Base-by-base conservation (phyloP, 1,140 invertebrate species). In the Drosophila teissieri region DNA sequence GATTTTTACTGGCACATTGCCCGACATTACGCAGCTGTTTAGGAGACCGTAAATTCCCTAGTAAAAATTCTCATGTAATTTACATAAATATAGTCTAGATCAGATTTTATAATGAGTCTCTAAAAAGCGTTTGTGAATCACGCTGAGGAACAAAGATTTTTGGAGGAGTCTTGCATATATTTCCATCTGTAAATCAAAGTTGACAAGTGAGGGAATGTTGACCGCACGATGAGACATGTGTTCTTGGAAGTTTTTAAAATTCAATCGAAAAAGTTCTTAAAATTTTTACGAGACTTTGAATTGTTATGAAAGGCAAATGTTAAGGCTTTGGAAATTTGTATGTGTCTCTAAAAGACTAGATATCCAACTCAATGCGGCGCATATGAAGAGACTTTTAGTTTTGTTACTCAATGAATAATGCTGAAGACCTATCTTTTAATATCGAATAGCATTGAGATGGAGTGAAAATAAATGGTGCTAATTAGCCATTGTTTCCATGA, bases 11-110 rank as follows among this genome's bases (percentile, higher is more conserved):
- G 84, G 85, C 84, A 78, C 48, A 45, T 56, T 89, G 84, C 84
- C 84, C 85, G 73, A 84, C 73, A 90, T 89, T 84, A 89, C 85
- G 85, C 84, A 89, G 84, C 85, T 90, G 84, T 84, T 67, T 82
- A 70, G 72, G 67, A 67, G 57, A 56, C 61, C 57, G 80, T 70
- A 80, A 69, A 85, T 74, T 70, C 60, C 15, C 15, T 17, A 36
- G 53, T 34, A 10, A 53, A 53, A 40, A 24, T 81, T 69, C 46
- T 36, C 56, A 55, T 80, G 61, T 80, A 86, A 82, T 76, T 82
- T 69, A 64, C 70, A 77, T 62, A 56, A 68, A 78, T 67, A 61
- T 34, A 61, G 53, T 52, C 39, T 36, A 39, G 15, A 63, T 49
- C 27, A 52, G 0, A 61, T 37, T 42, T 58, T 69, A 65, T 80